Percentiles rank a stretch among this genome's conserved stretches.
Evolutionary conservation across 30 jellyfish, hydroid and myxozoan species (phyloP).

Genomic region (Hydra vulgaris): DNA sequence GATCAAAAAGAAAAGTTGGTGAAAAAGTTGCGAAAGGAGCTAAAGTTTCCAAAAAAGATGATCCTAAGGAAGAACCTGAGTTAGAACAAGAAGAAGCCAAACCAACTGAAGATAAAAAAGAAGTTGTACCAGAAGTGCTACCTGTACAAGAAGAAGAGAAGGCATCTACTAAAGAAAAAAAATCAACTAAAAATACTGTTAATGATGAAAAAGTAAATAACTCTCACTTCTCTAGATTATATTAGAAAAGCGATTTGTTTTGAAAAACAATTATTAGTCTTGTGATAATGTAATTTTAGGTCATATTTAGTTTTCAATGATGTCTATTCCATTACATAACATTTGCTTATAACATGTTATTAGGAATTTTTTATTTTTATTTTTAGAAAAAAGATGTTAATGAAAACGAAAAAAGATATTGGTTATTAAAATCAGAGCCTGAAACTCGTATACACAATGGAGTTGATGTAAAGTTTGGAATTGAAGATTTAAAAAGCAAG

Average conservation of each 20-base stretch:
- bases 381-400: background rate
- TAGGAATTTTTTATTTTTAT: background rate
- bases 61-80: background rate
- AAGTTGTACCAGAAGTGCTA: background rate
- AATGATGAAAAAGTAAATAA: background rate
- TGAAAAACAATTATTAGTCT: too few species aligned
- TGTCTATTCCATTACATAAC: background rate
- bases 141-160: background rate
- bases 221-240: too few species aligned
- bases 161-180: background rate
- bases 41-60: background rate
- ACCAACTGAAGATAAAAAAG: background rate
- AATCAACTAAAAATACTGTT: background rate
- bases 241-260: too few species aligned
- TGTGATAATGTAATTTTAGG: too few species aligned
- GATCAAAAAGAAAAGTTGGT: background rate
- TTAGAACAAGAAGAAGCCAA: conserved; percentile 7
- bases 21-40: background rate
- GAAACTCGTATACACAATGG: conserved; percentile 79
- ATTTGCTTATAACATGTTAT: background rate
- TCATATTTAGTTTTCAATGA: too few species aligned
- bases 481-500: conserved; percentile 68
- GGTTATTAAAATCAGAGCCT: conserved; percentile 95
- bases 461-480: conserved; percentile 85
- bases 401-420: conserved; percentile 21